Evolutionary conservation across 2,113 vertebrate genomes (phyloP).

Genomic region (Xenopus borealis): DNA sequence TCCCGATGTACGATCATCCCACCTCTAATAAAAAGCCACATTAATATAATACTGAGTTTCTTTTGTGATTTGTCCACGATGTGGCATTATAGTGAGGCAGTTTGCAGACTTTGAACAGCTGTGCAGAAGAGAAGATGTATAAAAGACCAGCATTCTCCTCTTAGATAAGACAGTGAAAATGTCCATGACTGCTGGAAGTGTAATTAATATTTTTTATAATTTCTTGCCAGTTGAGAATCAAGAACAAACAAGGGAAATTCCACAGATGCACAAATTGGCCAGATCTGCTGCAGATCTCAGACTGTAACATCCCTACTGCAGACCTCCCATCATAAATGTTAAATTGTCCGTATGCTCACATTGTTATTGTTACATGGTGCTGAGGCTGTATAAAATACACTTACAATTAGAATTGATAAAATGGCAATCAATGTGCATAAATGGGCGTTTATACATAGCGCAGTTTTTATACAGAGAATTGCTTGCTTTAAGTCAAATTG

Average conservation of each 20-base stretch:
- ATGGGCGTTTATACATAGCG: neutral
- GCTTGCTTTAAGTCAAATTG: slow-evolving; percentile 19
- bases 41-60: no score
- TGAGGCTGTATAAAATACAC: slow-evolving; percentile 1
- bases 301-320: neutral
- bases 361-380: neutral
- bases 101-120: no score
- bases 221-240: neutral
- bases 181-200: neutral
- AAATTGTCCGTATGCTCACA: slow-evolving; percentile 1
- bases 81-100: no score
- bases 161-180: neutral
- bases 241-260: neutral
- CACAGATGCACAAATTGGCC: slow-evolving; percentile 1
- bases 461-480: slow-evolving; percentile 17
- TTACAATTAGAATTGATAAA: neutral
- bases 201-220: neutral
- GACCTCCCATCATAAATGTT: slow-evolving; percentile 4
- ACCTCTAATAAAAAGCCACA: no score
- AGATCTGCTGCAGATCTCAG: neutral
- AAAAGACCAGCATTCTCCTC: neutral
- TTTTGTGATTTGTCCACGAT: no score
- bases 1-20: no score
- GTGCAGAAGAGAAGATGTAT: neutral
- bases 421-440: neutral